These are phyloP conservation scores for Drosophila baimaii DNA, from an alignment of 1,140 invertebrate genomes.

Conservation along the genomic window DNA sequence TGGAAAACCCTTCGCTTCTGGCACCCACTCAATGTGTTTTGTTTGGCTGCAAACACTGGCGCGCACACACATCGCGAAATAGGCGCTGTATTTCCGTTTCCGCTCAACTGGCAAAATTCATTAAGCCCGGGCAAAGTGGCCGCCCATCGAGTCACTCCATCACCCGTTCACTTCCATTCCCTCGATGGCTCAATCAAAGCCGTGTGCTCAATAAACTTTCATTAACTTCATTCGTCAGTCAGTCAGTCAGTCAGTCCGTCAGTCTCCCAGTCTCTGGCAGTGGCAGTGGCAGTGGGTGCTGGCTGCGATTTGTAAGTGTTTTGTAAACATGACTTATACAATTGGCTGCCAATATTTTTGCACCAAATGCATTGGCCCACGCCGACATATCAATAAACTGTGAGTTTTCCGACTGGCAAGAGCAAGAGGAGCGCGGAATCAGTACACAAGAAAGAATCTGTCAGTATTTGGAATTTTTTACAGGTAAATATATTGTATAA, in stretches of 20 bases:
- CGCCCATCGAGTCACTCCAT: constrained; percentile 42
- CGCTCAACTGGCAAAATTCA: constrained; percentile 79
- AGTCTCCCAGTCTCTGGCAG: constrained; percentile 31
- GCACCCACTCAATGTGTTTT: constrained; percentile 13
- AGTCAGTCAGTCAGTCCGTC: constrained; percentile 43
- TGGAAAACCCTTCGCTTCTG: constrained; percentile 28
- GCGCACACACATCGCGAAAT: constrained; percentile 46
- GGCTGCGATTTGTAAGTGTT: constrained; percentile 67
- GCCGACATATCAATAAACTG: constrained; percentile 56
- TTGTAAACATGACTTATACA: constrained; percentile 74
- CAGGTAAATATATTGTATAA: no score
- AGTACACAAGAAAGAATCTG: background rate
- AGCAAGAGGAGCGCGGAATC: constrained; percentile 12
- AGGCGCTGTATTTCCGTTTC: constrained; percentile 72
- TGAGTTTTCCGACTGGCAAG: constrained; percentile 9
- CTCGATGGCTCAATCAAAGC: constrained; percentile 53
- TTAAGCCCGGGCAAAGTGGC: constrained; percentile 62
- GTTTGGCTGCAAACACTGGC: constrained; percentile 13
- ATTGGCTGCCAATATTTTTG: constrained; percentile 70
- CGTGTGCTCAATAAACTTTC: constrained; percentile 76
- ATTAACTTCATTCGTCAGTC: constrained; percentile 75
- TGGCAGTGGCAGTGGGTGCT: background rate
- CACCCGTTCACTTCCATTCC: constrained; percentile 23
- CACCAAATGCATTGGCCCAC: constrained; percentile 32
- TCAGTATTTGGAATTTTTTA: no score